These are phyloP conservation scores for Corythoichthys intestinalis DNA, from an alignment of 2,113 vertebrate species.

Conservation along the genomic window DNA sequence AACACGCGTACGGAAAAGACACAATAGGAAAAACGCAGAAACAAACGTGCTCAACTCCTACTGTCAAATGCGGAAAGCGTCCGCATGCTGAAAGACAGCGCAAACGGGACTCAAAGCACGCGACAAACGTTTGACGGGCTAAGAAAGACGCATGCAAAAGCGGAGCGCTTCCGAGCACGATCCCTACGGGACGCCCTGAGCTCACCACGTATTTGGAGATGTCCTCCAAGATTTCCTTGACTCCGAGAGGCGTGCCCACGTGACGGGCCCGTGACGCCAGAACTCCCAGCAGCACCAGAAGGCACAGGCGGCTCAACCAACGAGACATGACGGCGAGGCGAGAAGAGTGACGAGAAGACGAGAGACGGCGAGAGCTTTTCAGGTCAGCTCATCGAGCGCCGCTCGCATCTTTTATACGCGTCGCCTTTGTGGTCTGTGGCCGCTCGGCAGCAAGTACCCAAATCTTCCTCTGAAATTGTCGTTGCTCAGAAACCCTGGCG, in stretches of 20 bases:
- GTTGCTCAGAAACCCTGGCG: slow-evolving; percentile 27
- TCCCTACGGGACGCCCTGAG: slow-evolving; percentile 13
- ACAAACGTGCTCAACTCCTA: too few species aligned
- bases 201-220: not conserved
- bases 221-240: not conserved
- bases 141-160: not conserved
- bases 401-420: slow-evolving; percentile 5
- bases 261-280: not conserved
- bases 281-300: slow-evolving; percentile 45
- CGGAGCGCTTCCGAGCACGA: fast-evolving
- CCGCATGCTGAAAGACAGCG: too few species aligned
- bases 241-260: not conserved
- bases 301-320: not conserved
- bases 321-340: not conserved
- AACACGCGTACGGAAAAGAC: not conserved
- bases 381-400: slow-evolving; percentile 1
- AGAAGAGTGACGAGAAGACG: not conserved
- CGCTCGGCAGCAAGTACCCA: slow-evolving; percentile 39
- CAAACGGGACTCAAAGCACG: not conserved
- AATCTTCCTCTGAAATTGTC: slow-evolving; percentile 58
- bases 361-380: not conserved
- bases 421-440: slow-evolving; percentile 62
- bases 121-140: not conserved
- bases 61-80: too few species aligned
- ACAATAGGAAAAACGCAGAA: not conserved